Evolutionary conservation across 2,113 vertebrate species (phyloP).

Genomic region (Strix aluco): DNA sequence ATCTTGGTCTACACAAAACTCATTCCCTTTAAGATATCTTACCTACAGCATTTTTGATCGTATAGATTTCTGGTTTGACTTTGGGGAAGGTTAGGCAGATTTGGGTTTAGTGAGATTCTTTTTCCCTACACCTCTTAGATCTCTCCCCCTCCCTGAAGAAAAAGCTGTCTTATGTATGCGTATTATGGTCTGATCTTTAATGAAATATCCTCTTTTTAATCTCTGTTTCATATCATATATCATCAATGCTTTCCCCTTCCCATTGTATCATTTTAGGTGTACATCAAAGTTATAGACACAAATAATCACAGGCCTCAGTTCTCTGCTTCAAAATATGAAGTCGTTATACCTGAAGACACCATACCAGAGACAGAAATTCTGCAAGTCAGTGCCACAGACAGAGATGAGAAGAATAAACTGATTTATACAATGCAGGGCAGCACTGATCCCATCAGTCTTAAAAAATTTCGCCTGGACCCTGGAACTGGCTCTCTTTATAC

Average conservation of each 20-base stretch:
- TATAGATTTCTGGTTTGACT: background rate
- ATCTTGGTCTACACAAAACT: background rate
- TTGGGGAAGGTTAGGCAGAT: background rate
- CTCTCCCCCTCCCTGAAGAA: background rate
- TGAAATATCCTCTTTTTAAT: background rate
- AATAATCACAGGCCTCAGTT: constrained; percentile 97
- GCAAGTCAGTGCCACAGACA: constrained; percentile 86
- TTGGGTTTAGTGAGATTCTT: background rate
- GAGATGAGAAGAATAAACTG: constrained; percentile 96
- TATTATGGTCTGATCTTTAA: background rate
- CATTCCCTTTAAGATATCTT: background rate
- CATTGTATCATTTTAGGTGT: constrained; percentile 79
- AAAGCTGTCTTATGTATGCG: background rate
- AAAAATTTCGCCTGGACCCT: constrained; percentile 93
- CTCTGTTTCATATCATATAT: background rate
- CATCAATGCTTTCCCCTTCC: background rate
- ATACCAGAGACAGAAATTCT: constrained; percentile 87
- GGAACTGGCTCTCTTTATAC: constrained; percentile 87
- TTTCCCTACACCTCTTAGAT: background rate
- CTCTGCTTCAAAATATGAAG: constrained; percentile 85
- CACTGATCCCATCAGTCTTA: constrained; percentile 89
- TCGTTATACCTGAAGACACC: constrained; percentile 87
- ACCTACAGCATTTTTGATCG: background rate
- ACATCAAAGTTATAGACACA: constrained; percentile 95
- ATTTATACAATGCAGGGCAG: constrained; percentile 94